Evolutionary conservation across 2,888 invertebrate genomes (phyloP).

Genomic region (Leptopilina drosophilae): DNA sequence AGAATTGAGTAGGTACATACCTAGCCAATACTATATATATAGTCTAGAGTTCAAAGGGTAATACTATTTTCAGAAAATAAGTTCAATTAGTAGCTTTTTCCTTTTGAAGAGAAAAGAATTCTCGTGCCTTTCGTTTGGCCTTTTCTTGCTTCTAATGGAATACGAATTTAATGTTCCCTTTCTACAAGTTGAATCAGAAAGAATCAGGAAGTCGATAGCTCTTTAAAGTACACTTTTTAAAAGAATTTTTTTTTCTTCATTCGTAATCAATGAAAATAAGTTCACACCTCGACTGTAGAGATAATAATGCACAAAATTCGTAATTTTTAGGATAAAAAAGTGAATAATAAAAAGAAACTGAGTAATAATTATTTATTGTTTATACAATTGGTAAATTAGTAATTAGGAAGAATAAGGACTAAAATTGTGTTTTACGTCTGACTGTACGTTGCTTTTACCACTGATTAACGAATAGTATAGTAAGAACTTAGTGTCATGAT

Average conservation of each 20-base stretch:
- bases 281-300: too few species aligned
- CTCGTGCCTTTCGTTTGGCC: background rate
- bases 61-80: slow-evolving; percentile 9
- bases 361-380: too few species aligned
- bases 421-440: too few species aligned
- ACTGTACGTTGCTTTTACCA: too few species aligned
- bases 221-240: background rate
- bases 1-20: too few species aligned
- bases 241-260: too few species aligned
- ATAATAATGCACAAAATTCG: background rate
- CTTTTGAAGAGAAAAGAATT: background rate
- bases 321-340: background rate
- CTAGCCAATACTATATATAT: too few species aligned
- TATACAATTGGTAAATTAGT: too few species aligned
- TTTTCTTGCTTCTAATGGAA: slow-evolving; percentile 10
- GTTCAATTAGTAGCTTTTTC: slow-evolving; percentile 14
- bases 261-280: background rate
- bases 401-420: too few species aligned
- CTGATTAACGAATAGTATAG: too few species aligned
- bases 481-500: too few species aligned
- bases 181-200: background rate
- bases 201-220: slow-evolving; percentile 22
- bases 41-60: background rate
- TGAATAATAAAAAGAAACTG: background rate
- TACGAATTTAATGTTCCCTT: slow-evolving; percentile 16